Evolutionary conservation across 2,797 vertebrate genomes (phyloP).

Genomic region (Steatocranus sp.): DNA sequence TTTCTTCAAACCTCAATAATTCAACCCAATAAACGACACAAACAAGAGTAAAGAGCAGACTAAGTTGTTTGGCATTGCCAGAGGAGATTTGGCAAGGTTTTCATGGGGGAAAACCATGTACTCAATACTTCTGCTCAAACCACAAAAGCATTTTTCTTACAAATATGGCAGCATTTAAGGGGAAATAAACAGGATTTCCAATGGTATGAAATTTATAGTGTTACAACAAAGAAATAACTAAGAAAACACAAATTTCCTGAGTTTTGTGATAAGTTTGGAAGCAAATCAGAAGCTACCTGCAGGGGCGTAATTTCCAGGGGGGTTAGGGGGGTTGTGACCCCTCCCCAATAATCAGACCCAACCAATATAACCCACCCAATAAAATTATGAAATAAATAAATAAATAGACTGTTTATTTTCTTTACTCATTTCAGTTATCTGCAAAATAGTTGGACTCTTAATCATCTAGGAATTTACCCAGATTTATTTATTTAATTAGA

Average conservation of each 20-base stretch:
- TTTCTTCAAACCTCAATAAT: neutral
- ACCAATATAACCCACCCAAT: neutral
- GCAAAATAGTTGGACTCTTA: neutral
- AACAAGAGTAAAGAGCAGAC: neutral
- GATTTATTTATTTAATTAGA: neutral
- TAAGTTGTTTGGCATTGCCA: neutral
- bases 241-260: neutral
- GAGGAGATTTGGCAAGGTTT: neutral
- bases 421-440: neutral
- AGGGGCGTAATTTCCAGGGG: neutral
- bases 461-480: neutral
- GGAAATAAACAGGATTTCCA: neutral
- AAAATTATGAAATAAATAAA: neutral
- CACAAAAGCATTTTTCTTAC: neutral
- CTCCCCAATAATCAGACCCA: too few species aligned
- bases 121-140: neutral
- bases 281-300: neutral
- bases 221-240: neutral
- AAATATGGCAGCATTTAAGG: neutral
- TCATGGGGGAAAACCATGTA: neutral
- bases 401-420: neutral
- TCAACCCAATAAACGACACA: neutral
- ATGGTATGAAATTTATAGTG: accelerated
- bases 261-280: neutral
- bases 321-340: neutral